Percentiles rank a stretch among this genome's conserved stretches.
These are phyloP conservation scores for Dromius quadrimaculatus DNA, from an alignment of 2,888 invertebrate species.

Conservation along the genomic window DNA sequence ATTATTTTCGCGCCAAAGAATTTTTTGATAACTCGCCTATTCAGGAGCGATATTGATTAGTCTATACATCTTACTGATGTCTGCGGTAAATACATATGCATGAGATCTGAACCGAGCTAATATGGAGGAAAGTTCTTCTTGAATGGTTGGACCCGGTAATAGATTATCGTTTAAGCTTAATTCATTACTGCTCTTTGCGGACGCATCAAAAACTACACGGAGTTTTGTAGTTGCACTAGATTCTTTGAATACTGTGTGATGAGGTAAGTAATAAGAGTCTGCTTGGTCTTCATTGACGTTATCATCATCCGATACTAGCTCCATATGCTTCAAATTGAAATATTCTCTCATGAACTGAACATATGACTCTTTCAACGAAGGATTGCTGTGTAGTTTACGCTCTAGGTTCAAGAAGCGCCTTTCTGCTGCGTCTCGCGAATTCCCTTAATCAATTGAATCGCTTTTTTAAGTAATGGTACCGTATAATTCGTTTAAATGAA, in stretches of 20 bases:
- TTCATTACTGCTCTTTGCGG: neutral
- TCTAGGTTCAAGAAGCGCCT: no score
- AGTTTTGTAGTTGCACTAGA: no score
- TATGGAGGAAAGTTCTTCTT: conserved; percentile 52
- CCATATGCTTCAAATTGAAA: neutral
- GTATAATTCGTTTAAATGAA: no score
- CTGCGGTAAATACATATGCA: conserved; percentile 53
- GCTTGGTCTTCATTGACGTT: no score
- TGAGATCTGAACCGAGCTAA: neutral
- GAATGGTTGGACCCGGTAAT: conserved; percentile 38
- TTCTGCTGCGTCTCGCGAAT: no score
- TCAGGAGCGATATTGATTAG: conserved; percentile 53
- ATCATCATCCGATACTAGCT: neutral
- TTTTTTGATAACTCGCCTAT: conserved; percentile 53
- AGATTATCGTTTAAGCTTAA: conserved; percentile 1
- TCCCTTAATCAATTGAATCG: no score
- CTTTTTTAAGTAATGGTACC: no score
- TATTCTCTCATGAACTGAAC: conserved; percentile 9
- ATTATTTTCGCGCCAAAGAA: conserved; percentile 49
- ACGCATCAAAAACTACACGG: no score
- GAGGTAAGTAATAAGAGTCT: neutral
- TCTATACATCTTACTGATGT: conserved; percentile 56
- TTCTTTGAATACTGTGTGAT: no score
- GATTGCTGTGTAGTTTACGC: no score
- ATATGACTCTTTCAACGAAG: no score